Evolutionary conservation across 2,888 invertebrate genomes (phyloP), one percentile per base, ranked within the genome.

Genomic region (Thysanoteuthis rhombus): DNA sequence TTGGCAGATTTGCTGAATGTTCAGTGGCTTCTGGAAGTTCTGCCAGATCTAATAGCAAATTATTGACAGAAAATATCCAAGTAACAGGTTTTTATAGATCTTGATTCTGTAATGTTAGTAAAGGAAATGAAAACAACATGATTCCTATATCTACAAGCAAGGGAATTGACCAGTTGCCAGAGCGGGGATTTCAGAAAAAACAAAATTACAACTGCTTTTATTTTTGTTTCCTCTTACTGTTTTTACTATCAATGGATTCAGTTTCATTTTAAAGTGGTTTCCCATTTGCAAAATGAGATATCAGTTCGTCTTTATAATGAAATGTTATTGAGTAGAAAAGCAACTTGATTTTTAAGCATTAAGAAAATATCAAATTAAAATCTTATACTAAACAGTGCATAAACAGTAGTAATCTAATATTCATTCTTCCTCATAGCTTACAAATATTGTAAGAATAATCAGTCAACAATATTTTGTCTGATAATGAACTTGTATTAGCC

Each of bases 1-100:
- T 75, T 75, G 75, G n/a, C 75, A 75, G 16, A 75, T 75, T 5
- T 75, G n/a, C n/a, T 75, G 75, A 75, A 75, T 75, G n/a, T 75
- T 75, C 75, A 16, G 36, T 75, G 12, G n/a, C 75, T n/a, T 75
- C n/a, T 75, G 75, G 36, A 75, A 75, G n/a, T 4, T n/a, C n/a
- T 75, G 75, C 75, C 75, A 75, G n/a, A 75, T n/a, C 75, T 75
- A 75, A 75, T 75, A n/a, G 75, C 75, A 75, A 75, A 75, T n/a
- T 75, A 75, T 75, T 75, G 75, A 75, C 75, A 75, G n/a, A 75
- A 75, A 75, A n/a, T 75, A 75, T n/a, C 75, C 75, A 75, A 75
- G 75, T 36, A 75, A 75, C 75, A 75, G n/a, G 75, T 75, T 75
- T 75, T 75, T 75, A 75, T 75, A 75, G 75, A 75, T 75, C 75